These are phyloP conservation scores for Zaprionus ornatus DNA, from an alignment of 1,140 invertebrate genomes.

Conservation along the genomic window DNA sequence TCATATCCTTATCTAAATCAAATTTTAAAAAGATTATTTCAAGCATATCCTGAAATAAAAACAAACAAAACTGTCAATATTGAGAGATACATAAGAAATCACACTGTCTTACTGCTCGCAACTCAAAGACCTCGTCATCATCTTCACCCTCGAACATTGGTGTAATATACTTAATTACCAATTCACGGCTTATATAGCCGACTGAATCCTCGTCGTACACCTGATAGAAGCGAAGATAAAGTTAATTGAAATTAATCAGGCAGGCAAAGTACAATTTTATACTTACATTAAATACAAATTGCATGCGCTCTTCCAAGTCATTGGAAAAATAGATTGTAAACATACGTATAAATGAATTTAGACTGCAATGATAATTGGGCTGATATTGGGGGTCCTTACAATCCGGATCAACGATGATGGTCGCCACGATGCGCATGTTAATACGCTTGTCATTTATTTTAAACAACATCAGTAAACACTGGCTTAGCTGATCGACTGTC, in stretches of 20 bases:
- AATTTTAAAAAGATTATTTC: conserved; percentile 51
- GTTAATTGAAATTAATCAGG: too few relatives aligned
- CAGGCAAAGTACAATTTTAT: too few relatives aligned
- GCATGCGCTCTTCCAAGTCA: conserved; percentile 47
- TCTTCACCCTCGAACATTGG: conserved; percentile 39
- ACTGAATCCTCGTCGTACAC: too few relatives aligned
- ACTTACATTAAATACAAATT: conserved; percentile 50
- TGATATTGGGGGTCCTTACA: conserved; percentile 17
- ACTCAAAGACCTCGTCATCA: conserved; percentile 51
- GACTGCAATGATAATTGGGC: conserved; percentile 24
- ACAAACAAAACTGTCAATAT: background rate
- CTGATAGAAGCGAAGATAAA: too few relatives aligned
- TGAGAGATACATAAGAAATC: background rate
- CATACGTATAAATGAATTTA: conserved; percentile 42
- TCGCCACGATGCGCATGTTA: conserved; percentile 19
- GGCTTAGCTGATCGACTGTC: conserved; percentile 13
- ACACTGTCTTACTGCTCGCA: conserved; percentile 17
- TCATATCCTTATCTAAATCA: conserved; percentile 51
- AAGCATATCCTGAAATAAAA: conserved; percentile 42
- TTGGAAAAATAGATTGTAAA: conserved; percentile 41
- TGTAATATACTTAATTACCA: too few relatives aligned
- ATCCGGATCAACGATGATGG: conserved; percentile 1
- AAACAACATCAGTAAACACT: conserved; percentile 38
- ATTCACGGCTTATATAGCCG: too few relatives aligned
- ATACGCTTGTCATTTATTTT: conserved; percentile 29